These are phyloP conservation scores for Sphenodon punctatus DNA, from an alignment of 2,797 vertebrate genomes.

Conservation along the genomic window DNA sequence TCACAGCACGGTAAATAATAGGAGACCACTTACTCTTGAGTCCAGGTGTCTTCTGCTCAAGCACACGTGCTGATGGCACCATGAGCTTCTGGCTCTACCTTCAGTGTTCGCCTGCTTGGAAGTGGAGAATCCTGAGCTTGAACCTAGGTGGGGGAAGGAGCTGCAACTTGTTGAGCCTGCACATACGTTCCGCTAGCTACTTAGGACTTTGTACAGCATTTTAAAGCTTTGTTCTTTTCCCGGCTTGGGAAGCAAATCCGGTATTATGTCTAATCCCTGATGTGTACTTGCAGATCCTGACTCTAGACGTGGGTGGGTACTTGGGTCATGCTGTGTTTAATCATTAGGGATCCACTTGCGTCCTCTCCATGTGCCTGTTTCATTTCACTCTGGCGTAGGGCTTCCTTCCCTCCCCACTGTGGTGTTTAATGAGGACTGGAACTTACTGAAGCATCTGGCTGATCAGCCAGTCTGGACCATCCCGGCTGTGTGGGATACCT, in stretches of 20 bases:
- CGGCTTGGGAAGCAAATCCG: no score
- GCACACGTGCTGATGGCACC: no score
- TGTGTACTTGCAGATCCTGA: no score
- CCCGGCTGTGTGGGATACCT: background rate
- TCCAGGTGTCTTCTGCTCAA: background rate
- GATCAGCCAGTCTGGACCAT: background rate
- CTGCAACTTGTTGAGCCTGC: background rate
- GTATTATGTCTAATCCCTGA: no score
- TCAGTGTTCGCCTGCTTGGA: background rate
- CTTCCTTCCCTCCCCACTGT: background rate
- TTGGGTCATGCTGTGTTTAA: background rate
- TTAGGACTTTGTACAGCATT: background rate
- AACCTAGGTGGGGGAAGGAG: background rate
- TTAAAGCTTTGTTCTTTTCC: background rate
- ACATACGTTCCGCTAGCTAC: background rate
- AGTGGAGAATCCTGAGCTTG: background rate
- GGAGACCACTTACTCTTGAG: no score
- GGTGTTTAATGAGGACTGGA: rapidly evolving
- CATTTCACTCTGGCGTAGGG: rapidly evolving
- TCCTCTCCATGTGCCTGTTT: background rate
- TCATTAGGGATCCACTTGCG: rapidly evolving
- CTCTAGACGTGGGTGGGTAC: no score
- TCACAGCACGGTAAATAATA: no score
- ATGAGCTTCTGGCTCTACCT: no score
- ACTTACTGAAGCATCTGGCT: no score